Evolutionary conservation across 2,797 vertebrate genomes (phyloP).

Genomic region (Setipinna tenuifilis): DNA sequence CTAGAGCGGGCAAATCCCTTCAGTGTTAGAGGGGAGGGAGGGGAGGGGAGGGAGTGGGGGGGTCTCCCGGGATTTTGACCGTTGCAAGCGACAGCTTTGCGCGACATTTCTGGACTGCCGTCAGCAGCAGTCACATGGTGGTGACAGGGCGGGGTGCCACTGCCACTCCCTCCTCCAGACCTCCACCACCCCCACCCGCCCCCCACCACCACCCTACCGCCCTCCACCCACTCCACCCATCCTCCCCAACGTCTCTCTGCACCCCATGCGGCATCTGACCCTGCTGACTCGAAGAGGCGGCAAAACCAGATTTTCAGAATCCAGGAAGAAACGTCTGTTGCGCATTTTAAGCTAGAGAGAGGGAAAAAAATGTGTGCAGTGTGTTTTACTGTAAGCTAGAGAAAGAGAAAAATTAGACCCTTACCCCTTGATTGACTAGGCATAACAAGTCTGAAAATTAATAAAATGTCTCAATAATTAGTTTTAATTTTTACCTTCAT

Average conservation of each 20-base stretch:
- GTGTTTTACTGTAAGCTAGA: background rate
- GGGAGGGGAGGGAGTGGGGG: background rate
- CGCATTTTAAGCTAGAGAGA: background rate
- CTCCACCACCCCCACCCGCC: too few relatives aligned
- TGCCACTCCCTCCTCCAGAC: too few relatives aligned
- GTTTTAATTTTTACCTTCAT: too few relatives aligned
- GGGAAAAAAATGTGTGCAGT: too few relatives aligned
- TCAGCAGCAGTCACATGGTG: conserved; percentile 13
- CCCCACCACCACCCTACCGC: background rate
- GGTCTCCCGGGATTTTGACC: conserved; percentile 7
- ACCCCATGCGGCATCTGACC: background rate
- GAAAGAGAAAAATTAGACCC: too few relatives aligned
- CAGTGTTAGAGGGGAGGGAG: background rate
- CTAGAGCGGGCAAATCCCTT: background rate
- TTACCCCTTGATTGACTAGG: too few relatives aligned
- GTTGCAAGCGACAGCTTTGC: conserved; percentile 5
- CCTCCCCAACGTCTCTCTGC: background rate
- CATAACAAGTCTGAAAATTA: too few relatives aligned
- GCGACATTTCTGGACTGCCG: conserved; percentile 7
- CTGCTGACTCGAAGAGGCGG: background rate
- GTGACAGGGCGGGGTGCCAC: background rate
- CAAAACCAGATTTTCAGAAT: background rate
- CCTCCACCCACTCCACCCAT: too few relatives aligned
- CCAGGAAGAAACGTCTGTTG: background rate
- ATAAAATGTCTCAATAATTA: too few relatives aligned